Percentiles rank a stretch among this genome's conserved stretches.
Conservation (phyloP, 2,888 invertebrate genomes). For the Onchidella celtica region DNA sequence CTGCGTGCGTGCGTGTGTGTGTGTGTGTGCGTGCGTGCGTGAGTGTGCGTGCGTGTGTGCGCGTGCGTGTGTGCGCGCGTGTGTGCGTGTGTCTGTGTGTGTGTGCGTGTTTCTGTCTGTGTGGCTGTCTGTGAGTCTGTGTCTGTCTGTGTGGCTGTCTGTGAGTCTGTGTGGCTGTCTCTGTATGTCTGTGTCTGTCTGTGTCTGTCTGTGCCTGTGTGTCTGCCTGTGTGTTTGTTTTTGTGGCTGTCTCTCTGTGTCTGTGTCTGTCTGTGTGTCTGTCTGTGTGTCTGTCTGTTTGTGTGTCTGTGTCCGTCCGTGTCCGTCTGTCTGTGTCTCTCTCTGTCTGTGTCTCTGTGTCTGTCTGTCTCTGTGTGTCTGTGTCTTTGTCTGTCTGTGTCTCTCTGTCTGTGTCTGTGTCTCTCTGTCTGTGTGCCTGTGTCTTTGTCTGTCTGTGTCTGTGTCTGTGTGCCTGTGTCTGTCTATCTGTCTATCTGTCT, state of each 20-base stretch:
- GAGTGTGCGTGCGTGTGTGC: too few relatives aligned
- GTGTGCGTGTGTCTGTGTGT: not conserved
- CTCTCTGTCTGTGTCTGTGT: conserved; percentile 16
- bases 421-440: conserved; percentile 29
- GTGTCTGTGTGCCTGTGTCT: too few relatives aligned
- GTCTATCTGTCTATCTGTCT: too few relatives aligned
- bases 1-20: too few relatives aligned
- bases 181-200: conserved; percentile 29
- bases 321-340: conserved; percentile 28
- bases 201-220: conserved; percentile 18
- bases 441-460: too few relatives aligned
- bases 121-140: not conserved
- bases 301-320: conserved; percentile 15
- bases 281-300: conserved; percentile 35
- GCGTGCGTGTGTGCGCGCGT: too few relatives aligned
- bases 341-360: conserved; percentile 27
- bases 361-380: conserved; percentile 13
- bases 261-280: conserved; percentile 25
- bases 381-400: not conserved
- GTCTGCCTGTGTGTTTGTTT: too few relatives aligned
- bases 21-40: too few relatives aligned
- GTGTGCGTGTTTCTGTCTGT: not conserved
- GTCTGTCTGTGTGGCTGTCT: conserved; percentile 32
- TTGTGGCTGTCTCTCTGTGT: conserved; percentile 23
- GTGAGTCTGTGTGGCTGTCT: conserved; percentile 31